Evolutionary conservation across 2,888 invertebrate genomes (phyloP).

Genomic region (Eupithecia subfuscata): DNA sequence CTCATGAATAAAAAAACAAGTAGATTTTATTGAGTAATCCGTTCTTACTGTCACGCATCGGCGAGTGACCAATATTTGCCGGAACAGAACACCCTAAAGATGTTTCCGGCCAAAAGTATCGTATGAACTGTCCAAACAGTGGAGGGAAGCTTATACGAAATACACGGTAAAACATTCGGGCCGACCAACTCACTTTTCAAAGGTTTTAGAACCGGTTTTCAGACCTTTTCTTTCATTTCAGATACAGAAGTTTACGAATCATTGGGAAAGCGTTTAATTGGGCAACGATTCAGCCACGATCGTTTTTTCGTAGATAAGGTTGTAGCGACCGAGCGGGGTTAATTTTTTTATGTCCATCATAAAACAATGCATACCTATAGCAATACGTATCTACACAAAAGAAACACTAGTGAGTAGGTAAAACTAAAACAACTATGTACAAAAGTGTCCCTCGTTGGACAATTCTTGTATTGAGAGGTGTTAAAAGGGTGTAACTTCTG

Average conservation of each 20-base stretch:
- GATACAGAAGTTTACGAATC: not conserved
- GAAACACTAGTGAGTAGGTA: too few relatives aligned
- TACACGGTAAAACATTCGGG: constrained; percentile 3
- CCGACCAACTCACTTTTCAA: not conserved
- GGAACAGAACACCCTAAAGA: constrained; percentile 77
- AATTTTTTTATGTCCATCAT: too few relatives aligned
- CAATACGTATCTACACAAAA: too few relatives aligned
- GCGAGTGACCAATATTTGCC: constrained; percentile 80
- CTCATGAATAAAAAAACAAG: constrained; percentile 23
- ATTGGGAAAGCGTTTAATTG: too few relatives aligned
- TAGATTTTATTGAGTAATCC: constrained; percentile 53
- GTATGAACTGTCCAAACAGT: constrained; percentile 78
- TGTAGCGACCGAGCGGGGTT: too few relatives aligned
- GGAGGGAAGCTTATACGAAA: constrained; percentile 62
- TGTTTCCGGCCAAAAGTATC: constrained; percentile 82
- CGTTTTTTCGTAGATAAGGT: too few relatives aligned
- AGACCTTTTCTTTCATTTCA: not conserved
- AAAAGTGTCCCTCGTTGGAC: too few relatives aligned
- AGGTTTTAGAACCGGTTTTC: not conserved
- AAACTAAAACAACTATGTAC: too few relatives aligned
- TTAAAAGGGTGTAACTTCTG: too few relatives aligned
- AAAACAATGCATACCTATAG: too few relatives aligned
- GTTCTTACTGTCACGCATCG: constrained; percentile 73
- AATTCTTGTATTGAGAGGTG: too few relatives aligned
- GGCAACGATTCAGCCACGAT: too few relatives aligned